phyloP scores from a whole-genome alignment of 2,113 vertebrate genomes.

The Hirundichthys speculiger region DNA sequence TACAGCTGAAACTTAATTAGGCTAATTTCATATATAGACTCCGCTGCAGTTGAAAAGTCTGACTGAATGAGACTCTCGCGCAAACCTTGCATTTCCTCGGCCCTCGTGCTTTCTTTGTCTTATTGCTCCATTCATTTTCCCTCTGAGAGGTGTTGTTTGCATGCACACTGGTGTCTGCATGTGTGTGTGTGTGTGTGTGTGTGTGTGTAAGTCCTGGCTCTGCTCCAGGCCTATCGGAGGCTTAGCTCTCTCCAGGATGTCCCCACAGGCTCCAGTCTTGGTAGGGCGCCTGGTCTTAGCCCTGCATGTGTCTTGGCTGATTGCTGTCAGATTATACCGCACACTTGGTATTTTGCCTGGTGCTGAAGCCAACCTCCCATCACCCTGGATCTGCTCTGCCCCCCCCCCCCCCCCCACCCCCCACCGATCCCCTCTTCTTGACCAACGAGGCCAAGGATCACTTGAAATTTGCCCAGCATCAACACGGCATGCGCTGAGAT shows the following conservation, averaged over 20 bases:
- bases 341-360: slow-evolving; percentile 73
- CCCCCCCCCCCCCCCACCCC: slow-evolving; percentile 2
- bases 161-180: slow-evolving; percentile 43
- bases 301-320: slow-evolving; percentile 76
- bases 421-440: slow-evolving; percentile 35
- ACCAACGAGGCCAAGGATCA: slow-evolving; percentile 42
- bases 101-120: slow-evolving; percentile 55
- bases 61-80: slow-evolving; percentile 35
- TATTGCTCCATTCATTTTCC: slow-evolving; percentile 34
- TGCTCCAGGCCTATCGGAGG: slow-evolving; percentile 66
- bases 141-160: slow-evolving; percentile 37
- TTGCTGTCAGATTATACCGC: slow-evolving; percentile 77
- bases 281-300: slow-evolving; percentile 79
- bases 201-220: slow-evolving; percentile 57
- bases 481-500: slow-evolving; percentile 1
- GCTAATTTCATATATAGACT: slow-evolving; percentile 46
- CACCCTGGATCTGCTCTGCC: slow-evolving; percentile 31
- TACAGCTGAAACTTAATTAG: slow-evolving; percentile 35
- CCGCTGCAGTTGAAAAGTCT: slow-evolving; percentile 44
- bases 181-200: slow-evolving; percentile 34
- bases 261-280: slow-evolving; percentile 74
- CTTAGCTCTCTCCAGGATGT: slow-evolving; percentile 77
- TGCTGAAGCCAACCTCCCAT: slow-evolving; percentile 53
- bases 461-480: slow-evolving; percentile 29
- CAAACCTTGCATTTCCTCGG: slow-evolving; percentile 32